phyloP scores from a whole-genome alignment of 1,140 invertebrate species.

The Telenomus remus region DNA sequence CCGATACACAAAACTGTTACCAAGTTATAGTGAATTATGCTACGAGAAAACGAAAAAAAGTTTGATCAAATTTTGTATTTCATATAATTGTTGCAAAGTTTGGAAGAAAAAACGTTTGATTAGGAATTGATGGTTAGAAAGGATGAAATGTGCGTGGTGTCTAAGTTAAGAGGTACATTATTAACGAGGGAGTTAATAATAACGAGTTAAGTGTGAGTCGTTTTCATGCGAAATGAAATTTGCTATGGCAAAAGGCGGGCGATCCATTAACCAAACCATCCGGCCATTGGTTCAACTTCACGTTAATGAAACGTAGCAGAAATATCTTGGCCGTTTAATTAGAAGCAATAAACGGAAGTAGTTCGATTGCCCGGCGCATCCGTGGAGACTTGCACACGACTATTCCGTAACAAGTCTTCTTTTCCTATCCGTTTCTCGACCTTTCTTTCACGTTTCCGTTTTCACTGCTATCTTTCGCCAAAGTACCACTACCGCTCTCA shows the following conservation, averaged over 20 bases:
- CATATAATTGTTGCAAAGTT: too few relatives aligned
- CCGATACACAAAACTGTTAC: too few relatives aligned
- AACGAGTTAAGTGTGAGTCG: conserved; percentile 34
- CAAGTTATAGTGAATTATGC: too few relatives aligned
- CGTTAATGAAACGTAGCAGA: conserved; percentile 74
- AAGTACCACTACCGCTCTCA: conserved; percentile 31
- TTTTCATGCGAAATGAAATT: conserved; percentile 45
- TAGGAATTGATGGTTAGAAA: too few relatives aligned
- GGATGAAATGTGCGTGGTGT: too few relatives aligned
- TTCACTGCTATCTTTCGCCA: conserved; percentile 30
- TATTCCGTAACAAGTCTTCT: conserved; percentile 38
- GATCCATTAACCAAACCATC: conserved; percentile 62
- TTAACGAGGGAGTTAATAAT: conserved; percentile 49
- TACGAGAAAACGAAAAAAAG: too few relatives aligned
- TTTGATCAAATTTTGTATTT: too few relatives aligned
- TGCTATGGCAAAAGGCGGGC: conserved; percentile 32
- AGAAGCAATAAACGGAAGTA: conserved; percentile 73
- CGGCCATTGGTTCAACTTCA: conserved; percentile 59
- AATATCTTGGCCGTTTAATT: conserved; percentile 75
- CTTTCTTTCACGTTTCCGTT: conserved; percentile 10
- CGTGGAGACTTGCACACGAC: conserved; percentile 61
- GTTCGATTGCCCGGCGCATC: conserved; percentile 72
- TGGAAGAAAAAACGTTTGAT: too few relatives aligned
- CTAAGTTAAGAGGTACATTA: conserved; percentile 3
- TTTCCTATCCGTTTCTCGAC: conserved; percentile 31